Evolutionary conservation across 1,140 invertebrate genomes (phyloP).

Genomic region (Achatina immaculata): DNA sequence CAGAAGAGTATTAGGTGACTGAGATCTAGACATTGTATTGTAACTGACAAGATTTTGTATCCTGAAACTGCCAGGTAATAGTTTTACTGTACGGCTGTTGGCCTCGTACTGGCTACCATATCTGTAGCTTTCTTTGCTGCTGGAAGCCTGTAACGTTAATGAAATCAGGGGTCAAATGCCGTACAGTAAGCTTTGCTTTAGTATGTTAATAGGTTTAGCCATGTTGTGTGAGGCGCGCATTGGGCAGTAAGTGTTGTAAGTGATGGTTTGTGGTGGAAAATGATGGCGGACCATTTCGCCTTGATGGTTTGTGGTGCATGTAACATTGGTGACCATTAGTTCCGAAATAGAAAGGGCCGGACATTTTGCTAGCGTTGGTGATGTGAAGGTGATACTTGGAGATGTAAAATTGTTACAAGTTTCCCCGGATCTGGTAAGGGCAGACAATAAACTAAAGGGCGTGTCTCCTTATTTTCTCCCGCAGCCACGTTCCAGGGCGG

Average conservation of each 20-base stretch:
- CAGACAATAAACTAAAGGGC: conserved; percentile 24
- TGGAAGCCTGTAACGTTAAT: background rate
- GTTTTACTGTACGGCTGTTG: background rate
- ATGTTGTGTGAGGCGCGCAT: no score
- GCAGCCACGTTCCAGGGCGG: conserved; percentile 26
- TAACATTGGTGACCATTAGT: no score
- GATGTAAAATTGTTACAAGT: background rate
- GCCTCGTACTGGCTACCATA: background rate
- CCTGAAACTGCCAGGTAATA: background rate
- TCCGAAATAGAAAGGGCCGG: background rate
- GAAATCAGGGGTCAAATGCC: background rate
- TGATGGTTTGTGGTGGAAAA: no score
- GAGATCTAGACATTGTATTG: no score
- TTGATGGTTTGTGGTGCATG: no score
- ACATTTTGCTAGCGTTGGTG: background rate
- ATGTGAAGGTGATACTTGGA: background rate
- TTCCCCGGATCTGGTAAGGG: conserved; percentile 1
- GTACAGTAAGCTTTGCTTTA: background rate
- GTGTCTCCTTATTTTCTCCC: conserved; percentile 39
- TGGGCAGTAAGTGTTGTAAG: no score
- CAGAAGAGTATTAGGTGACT: no score
- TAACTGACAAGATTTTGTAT: no score
- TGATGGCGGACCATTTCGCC: no score
- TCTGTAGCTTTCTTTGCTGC: background rate
- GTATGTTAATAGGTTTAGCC: no score